These are phyloP conservation scores for Akabosia matsudoensis DNA, from an alignment of 1,140 invertebrate genomes.

Conservation along the genomic window DNA sequence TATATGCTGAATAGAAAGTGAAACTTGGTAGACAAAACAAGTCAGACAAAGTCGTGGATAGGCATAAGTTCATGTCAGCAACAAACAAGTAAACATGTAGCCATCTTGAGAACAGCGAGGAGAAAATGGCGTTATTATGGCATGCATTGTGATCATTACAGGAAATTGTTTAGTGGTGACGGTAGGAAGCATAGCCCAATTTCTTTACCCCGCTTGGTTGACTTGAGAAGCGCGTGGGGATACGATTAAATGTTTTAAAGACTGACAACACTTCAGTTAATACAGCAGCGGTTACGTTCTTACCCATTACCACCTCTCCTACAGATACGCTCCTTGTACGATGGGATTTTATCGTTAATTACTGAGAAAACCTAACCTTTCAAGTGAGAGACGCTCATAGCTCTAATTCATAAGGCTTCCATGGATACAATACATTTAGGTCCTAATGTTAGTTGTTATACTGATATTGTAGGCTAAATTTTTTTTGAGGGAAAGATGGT, in stretches of 20 bases:
- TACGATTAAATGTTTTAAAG: background rate
- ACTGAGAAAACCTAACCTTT: too few relatives aligned
- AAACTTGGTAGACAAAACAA: background rate
- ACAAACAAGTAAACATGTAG: too few relatives aligned
- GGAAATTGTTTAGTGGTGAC: background rate
- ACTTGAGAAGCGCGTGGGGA: background rate
- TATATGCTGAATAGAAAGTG: too few relatives aligned
- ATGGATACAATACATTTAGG: too few relatives aligned
- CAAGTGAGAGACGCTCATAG: too few relatives aligned
- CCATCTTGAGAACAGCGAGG: background rate
- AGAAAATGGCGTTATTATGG: background rate
- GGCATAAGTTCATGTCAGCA: too few relatives aligned
- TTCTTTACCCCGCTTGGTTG: conserved; percentile 3
- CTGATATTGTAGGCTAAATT: background rate
- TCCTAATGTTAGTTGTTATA: too few relatives aligned
- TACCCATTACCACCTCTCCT: too few relatives aligned
- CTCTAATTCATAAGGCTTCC: too few relatives aligned
- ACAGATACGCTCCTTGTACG: too few relatives aligned
- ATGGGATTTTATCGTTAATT: conserved; percentile 9
- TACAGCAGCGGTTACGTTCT: too few relatives aligned
- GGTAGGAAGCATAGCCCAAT: background rate
- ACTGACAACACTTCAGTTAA: background rate
- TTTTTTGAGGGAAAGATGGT: background rate
- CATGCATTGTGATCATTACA: background rate
- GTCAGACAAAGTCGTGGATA: too few relatives aligned